Evolutionary conservation across 2,797 vertebrate species (phyloP).

Genomic region (Ceryle rudis): DNA sequence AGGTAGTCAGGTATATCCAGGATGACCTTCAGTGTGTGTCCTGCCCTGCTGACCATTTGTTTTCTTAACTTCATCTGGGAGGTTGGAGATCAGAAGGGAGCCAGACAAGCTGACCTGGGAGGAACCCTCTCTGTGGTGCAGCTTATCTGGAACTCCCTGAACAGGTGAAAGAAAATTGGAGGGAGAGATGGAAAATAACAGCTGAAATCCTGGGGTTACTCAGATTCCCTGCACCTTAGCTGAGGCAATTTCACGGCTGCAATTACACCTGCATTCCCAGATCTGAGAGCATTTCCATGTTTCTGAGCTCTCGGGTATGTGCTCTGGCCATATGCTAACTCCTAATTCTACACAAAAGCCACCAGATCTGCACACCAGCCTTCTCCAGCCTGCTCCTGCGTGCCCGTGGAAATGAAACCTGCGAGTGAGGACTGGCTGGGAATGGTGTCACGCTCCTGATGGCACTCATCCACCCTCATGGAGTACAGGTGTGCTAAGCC

Average conservation of each 20-base stretch:
- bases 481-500: neutral
- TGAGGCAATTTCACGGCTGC: neutral
- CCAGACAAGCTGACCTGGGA: neutral
- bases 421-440: neutral
- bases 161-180: neutral
- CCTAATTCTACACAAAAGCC: neutral
- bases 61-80: neutral
- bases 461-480: fast-evolving
- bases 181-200: neutral
- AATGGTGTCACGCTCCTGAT: fast-evolving
- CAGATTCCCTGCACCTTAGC: neutral
- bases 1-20: neutral
- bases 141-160: neutral
- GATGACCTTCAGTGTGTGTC: neutral
- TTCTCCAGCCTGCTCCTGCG: neutral
- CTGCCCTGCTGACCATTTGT: neutral
- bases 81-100: neutral
- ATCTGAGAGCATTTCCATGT: neutral
- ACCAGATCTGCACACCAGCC: neutral
- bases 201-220: neutral
- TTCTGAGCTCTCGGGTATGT: fast-evolving
- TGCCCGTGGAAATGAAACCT: neutral
- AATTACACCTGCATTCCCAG: neutral
- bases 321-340: neutral
- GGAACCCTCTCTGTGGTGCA: neutral